Conservation (phyloP, 2,113 vertebrate genomes). For the Electrona antarctica region DNA sequence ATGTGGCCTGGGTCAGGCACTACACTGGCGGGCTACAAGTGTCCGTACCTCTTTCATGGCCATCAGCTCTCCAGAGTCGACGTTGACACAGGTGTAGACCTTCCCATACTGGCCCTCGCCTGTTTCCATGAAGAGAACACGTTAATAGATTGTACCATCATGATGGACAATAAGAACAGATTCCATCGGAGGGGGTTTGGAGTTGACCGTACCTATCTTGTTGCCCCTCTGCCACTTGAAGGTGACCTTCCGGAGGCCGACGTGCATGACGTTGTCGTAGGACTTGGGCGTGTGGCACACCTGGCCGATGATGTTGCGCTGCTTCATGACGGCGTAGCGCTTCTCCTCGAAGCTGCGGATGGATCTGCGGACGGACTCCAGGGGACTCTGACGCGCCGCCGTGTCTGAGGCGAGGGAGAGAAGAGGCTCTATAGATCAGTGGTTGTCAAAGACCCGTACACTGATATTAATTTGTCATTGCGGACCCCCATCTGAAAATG, state of each 20-base stretch:
- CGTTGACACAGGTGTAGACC: conserved; percentile 98
- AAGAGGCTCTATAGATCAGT: background rate
- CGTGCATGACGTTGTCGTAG: conserved; percentile 96
- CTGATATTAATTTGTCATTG: no score
- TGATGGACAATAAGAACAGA: conserved; percentile 3
- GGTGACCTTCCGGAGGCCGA: conserved; percentile 97
- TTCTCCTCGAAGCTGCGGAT: conserved; percentile 91
- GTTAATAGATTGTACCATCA: background rate
- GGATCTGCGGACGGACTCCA: conserved; percentile 90
- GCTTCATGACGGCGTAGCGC: conserved; percentile 89
- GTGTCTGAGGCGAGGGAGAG: conserved; percentile 74
- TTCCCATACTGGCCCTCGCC: conserved; percentile 99
- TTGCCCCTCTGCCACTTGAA: conserved; percentile 99
- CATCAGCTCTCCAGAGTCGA: conserved; percentile 98
- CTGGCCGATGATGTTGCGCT: conserved; percentile 96
- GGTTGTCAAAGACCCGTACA: no score
- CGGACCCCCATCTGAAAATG: no score
- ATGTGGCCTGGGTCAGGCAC: no score
- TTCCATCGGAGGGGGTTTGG: background rate
- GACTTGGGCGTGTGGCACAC: conserved; percentile 97
- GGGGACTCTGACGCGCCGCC: conserved; percentile 87
- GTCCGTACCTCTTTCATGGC: conserved; percentile 97
- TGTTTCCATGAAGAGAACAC: conserved; percentile 53
- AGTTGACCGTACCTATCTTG: conserved; percentile 89
- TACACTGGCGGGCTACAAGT: no score